Percentiles rank a stretch among this genome's conserved stretches.
These are phyloP conservation scores for Montipora capricornis DNA, from an alignment of 64 coral and sea anemone genomes.

Conservation along the genomic window DNA sequence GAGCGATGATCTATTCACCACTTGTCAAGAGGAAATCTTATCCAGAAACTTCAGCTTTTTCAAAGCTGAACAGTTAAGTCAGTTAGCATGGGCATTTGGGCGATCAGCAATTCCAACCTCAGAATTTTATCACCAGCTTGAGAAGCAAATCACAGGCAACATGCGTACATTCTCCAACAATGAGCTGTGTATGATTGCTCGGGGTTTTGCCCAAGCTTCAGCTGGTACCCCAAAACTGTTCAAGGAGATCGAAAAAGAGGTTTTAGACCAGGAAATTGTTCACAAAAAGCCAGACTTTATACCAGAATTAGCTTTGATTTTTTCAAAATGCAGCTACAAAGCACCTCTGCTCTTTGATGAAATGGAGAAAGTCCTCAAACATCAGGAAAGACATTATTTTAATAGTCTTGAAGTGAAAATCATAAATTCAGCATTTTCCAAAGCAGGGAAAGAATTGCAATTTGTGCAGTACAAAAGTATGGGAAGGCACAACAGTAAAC, in stretches of 20 bases:
- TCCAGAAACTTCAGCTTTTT: constrained; percentile 24
- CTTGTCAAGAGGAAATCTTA: constrained; percentile 13
- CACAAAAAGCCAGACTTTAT: constrained; percentile 17
- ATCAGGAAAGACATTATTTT: not conserved
- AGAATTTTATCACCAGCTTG: not conserved
- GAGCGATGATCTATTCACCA: not conserved
- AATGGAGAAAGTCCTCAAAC: not conserved
- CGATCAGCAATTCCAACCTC: not conserved
- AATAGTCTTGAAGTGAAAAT: not conserved
- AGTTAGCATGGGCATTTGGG: constrained; percentile 34
- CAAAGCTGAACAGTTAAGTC: constrained; percentile 32
- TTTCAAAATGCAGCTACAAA: constrained; percentile 38
- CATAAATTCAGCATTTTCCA: constrained; percentile 7
- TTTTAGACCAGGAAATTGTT: constrained; percentile 6
- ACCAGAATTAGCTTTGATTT: constrained; percentile 8
- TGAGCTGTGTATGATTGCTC: constrained; percentile 24
- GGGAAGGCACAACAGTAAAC: not conserved
- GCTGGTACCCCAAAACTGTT: not conserved
- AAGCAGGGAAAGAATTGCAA: not conserved
- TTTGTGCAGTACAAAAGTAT: not conserved
- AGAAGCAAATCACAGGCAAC: not conserved
- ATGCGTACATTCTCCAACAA: not conserved
- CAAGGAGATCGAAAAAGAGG: constrained; percentile 10
- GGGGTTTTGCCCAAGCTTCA: constrained; percentile 9
- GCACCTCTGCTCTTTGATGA: constrained; percentile 2